A percentile compares a stretch with the other conserved stretches of the same genome.
phyloP scores from a whole-genome alignment of 1,140 invertebrate species.

The Agraylea sexmaculata region DNA sequence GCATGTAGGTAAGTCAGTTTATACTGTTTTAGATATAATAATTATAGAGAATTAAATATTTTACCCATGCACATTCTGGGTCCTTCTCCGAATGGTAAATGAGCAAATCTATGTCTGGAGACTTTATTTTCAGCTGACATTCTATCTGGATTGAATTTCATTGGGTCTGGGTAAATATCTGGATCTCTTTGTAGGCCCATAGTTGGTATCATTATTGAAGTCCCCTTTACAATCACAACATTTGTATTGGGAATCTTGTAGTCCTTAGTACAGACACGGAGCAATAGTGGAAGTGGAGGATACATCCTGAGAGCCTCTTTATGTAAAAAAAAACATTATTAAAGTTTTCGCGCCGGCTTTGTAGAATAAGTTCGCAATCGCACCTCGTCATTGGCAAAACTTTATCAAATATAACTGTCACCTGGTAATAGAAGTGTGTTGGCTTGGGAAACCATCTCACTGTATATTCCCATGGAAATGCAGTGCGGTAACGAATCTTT shows the following conservation, averaged over 20 bases:
- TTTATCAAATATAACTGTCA: no score
- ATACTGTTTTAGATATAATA: not conserved
- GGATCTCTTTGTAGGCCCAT: slow-evolving; percentile 46
- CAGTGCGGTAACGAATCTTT: no score
- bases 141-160: slow-evolving; percentile 21
- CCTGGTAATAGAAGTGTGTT: no score
- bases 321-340: slow-evolving; percentile 11
- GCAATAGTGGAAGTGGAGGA: slow-evolving; percentile 38
- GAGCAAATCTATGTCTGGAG: slow-evolving; percentile 14
- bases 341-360: no score
- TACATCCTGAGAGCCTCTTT: slow-evolving; percentile 44
- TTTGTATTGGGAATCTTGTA: slow-evolving; percentile 34
- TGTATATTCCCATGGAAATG: no score
- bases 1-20: not conserved
- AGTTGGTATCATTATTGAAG: slow-evolving; percentile 31
- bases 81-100: slow-evolving; percentile 21
- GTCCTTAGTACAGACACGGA: slow-evolving; percentile 26
- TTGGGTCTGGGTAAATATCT: slow-evolving; percentile 37
- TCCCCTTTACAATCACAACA: slow-evolving; percentile 31
- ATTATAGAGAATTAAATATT: not conserved
- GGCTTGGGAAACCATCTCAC: no score
- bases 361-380: no score
- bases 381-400: no score
- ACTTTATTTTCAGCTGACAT: slow-evolving; percentile 20
- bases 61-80: slow-evolving; percentile 24